Evolutionary conservation across 2,113 vertebrate species (phyloP).

Genomic region (Strix aluco): DNA sequence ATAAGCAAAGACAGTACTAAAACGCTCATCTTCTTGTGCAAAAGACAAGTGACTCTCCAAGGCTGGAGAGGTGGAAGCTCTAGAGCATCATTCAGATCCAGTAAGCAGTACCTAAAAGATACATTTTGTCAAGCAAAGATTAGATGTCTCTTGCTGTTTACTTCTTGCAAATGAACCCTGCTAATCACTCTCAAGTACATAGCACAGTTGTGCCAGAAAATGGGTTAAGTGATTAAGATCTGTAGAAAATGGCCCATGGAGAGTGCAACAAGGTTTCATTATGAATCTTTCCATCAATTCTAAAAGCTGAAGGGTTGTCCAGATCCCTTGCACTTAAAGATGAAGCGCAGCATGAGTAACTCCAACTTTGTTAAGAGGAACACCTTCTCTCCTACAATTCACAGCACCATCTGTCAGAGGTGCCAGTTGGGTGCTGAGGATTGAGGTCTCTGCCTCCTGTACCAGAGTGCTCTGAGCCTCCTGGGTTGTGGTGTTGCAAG

Average conservation of each 20-base stretch:
- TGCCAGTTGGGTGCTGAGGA: not conserved
- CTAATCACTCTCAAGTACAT: not conserved
- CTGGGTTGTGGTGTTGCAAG: not conserved
- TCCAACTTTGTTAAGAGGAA: not conserved
- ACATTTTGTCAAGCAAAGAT: not conserved
- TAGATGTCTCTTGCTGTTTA: not conserved
- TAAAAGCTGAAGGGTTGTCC: not conserved
- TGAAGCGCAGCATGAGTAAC: not conserved
- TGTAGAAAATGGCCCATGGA: not conserved
- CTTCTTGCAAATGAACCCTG: not conserved
- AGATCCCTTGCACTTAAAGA: not conserved
- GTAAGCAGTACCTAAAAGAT: not conserved
- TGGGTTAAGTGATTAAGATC: too few relatives aligned
- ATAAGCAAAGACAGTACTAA: not conserved
- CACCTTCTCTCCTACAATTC: not conserved
- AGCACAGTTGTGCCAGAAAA: not conserved
- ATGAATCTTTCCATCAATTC: not conserved
- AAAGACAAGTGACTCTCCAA: not conserved
- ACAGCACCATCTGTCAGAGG: not conserved
- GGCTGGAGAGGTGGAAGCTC: not conserved
- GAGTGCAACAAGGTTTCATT: not conserved
- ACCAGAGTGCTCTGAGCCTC: not conserved
- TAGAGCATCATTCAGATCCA: not conserved
- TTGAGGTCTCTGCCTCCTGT: not conserved
- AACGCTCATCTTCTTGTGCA: not conserved